These are phyloP conservation scores for Porites rus DNA, from an alignment of 92 coral and sea anemone species.

Conservation along the genomic window DNA sequence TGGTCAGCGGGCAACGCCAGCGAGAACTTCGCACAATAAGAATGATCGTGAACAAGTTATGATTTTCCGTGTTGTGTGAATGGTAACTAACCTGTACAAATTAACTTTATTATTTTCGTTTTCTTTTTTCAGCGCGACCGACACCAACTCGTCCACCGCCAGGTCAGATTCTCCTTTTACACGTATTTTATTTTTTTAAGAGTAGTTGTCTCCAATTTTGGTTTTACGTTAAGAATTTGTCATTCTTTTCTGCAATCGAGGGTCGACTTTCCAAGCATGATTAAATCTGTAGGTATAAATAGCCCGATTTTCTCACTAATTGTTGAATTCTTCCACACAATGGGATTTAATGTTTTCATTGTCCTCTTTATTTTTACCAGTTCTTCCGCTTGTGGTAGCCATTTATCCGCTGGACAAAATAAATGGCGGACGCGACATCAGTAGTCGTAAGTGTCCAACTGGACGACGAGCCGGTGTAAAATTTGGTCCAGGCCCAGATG, in stretches of 20 bases:
- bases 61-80: neutral
- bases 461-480: conserved; percentile 68
- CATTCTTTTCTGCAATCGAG: neutral
- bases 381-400: conserved; percentile 65
- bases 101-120: neutral
- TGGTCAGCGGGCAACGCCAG: too few species aligned
- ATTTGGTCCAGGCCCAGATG: conserved; percentile 77
- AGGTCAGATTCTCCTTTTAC: conserved; percentile 39
- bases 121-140: conserved; percentile 57
- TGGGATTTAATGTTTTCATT: too few species aligned
- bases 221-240: neutral
- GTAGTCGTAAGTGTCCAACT: conserved; percentile 66
- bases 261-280: too few species aligned
- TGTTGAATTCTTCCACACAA: neutral
- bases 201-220: neutral
- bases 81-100: neutral
- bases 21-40: too few species aligned
- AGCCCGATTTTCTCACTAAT: too few species aligned
- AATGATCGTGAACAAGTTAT: too few species aligned
- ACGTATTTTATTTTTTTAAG: too few species aligned
- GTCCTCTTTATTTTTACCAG: neutral
- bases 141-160: conserved; percentile 59
- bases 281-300: too few species aligned
- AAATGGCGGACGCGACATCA: conserved; percentile 62
- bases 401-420: conserved; percentile 77